Percentiles rank a stretch among this genome's conserved stretches.
Conservation (phyloP, 1,140 invertebrate genomes). For the Drosophila busckii region DNA sequence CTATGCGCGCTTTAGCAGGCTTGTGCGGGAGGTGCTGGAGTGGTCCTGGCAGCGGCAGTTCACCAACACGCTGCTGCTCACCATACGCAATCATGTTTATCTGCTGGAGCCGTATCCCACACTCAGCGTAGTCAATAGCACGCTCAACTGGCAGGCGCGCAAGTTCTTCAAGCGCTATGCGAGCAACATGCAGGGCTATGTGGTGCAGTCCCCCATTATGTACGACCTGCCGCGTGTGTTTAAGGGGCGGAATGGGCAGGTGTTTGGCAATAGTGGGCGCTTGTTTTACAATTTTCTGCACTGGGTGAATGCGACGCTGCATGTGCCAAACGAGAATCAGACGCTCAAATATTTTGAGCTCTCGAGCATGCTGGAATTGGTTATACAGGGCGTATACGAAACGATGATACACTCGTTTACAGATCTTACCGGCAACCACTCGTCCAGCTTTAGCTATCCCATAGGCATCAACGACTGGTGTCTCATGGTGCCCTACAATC, state of each 20-base stretch:
- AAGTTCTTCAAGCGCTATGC: slow-evolving; percentile 42
- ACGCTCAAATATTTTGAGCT: slow-evolving; percentile 29
- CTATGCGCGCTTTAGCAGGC: slow-evolving; percentile 2
- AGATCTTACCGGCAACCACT: slow-evolving; percentile 25
- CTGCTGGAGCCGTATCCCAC: slow-evolving; percentile 57
- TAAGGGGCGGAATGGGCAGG: slow-evolving; percentile 18
- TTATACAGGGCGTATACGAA: slow-evolving; percentile 53
- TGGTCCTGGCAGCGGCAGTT: slow-evolving; percentile 66
- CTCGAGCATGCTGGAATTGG: slow-evolving; percentile 31
- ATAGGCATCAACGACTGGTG: slow-evolving; percentile 73
- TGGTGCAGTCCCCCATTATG: slow-evolving; percentile 41
- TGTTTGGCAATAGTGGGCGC: slow-evolving; percentile 56
- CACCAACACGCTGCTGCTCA: slow-evolving; percentile 48
- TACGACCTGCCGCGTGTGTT: slow-evolving; percentile 64
- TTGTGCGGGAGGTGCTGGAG: slow-evolving; percentile 27
- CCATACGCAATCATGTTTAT: slow-evolving; percentile 48
- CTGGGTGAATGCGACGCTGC: slow-evolving; percentile 51
- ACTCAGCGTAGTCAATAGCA: slow-evolving; percentile 39
- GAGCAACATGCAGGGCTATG: slow-evolving; percentile 51
- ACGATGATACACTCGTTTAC: slow-evolving; percentile 65
- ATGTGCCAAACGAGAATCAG: slow-evolving; percentile 36
- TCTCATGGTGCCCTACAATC: slow-evolving; percentile 65
- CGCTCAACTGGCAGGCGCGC: slow-evolving; percentile 24
- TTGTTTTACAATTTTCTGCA: slow-evolving; percentile 55
- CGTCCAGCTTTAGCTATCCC: slow-evolving; percentile 53